Evolutionary conservation across 2,888 invertebrate genomes (phyloP), one percentile per base, ranked within the genome.

Genomic region (Parnassius smintheus): DNA sequence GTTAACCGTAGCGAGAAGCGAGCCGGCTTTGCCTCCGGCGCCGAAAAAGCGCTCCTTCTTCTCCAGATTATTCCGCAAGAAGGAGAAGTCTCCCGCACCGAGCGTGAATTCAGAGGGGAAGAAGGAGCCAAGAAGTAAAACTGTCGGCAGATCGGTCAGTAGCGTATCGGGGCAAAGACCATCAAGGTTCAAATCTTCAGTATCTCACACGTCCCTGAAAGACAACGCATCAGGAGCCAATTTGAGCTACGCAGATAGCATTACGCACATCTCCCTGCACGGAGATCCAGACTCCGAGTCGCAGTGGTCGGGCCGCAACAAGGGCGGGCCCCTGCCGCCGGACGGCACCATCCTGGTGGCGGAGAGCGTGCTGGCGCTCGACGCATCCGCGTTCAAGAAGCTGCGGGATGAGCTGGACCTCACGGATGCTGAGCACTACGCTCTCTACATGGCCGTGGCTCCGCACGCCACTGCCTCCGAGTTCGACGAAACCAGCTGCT

Each of bases 361-460:
- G 1, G 92, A 92, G 65, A 92, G 91, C 69, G 92, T 92, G 1
- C 69, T 92, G 18, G 92, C 92, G 0, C 68, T 92, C 11, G 91
- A 92, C 73, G 91, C 92, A 2, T 70, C 75, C 1, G 78, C 86
- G 1, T 88, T 92, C 65, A 79, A 78, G 45, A 85, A 85, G 72
- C 75, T 92, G 1, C 91, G 86, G 56, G 91, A 91, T 49, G 93
- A 94, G 63, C 81, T 95, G 52, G 96, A 96, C 71, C 84, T 97
- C 44, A 97, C 97, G 0, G 97, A 97, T 71, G 97, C 96, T 1
- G 97, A 97, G 75, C 96, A 97, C 78, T 97, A 96, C 81, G 97
- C 97, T 45, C 83, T 97, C 65, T 97, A 97, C 73, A 97, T 96
- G 74, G 95, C 96, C 60, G 94, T 97, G 78, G 96, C 97, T 11